These are phyloP conservation scores for Sphenodon punctatus DNA, from an alignment of 2,797 vertebrate genomes.

Conservation along the genomic window DNA sequence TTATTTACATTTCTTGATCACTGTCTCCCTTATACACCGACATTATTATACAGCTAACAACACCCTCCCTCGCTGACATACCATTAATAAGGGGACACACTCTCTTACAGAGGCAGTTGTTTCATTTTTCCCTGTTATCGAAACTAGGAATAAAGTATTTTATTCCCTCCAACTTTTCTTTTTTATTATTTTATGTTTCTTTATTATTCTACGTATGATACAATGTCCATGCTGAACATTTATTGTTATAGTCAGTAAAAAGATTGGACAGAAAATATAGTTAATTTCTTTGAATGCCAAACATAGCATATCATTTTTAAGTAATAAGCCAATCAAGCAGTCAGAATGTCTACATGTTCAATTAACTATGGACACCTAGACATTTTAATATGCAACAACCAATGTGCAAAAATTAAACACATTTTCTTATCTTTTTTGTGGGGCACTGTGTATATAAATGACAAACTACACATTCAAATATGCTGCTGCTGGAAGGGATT, in stretches of 20 bases:
- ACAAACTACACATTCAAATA: too few species aligned
- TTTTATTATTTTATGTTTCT: not conserved
- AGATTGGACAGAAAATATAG: constrained; percentile 13
- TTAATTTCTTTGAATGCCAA: not conserved
- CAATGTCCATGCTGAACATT: constrained; percentile 16
- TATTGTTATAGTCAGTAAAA: not conserved
- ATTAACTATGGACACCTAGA: not conserved
- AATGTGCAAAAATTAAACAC: not conserved
- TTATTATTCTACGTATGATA: not conserved
- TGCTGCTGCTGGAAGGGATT: too few species aligned
- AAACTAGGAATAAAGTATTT: rapidly evolving
- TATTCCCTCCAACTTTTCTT: not conserved
- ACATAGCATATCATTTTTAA: not conserved
- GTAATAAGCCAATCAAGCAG: not conserved
- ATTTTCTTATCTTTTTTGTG: too few species aligned
- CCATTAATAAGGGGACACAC: rapidly evolving
- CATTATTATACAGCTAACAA: not conserved
- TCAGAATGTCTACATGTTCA: not conserved
- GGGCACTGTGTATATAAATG: too few species aligned
- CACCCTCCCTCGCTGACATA: not conserved
- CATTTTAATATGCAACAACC: not conserved
- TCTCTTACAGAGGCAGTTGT: not conserved
- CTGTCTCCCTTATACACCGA: not conserved
- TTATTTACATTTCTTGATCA: not conserved
- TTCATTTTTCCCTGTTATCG: rapidly evolving